phyloP scores from a whole-genome alignment of 2,797 vertebrate genomes.

The Mormyrus proboscirostris region DNA sequence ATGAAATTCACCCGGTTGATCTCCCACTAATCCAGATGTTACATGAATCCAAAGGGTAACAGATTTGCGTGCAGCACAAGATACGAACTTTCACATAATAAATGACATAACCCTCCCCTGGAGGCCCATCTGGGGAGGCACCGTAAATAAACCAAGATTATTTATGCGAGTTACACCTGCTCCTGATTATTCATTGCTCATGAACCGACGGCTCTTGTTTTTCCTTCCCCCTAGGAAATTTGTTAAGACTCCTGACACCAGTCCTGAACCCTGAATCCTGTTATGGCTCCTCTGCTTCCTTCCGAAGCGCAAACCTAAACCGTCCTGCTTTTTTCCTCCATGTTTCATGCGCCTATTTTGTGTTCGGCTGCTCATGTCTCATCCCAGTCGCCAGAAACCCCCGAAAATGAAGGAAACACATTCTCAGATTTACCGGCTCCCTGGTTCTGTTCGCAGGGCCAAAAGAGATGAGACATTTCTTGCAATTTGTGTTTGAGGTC shows the following conservation, averaged over 20 bases:
- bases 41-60: neutral
- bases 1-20: neutral
- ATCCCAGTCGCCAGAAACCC: neutral
- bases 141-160: neutral
- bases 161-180: neutral
- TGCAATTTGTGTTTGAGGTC: neutral
- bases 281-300: neutral
- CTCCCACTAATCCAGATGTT: neutral
- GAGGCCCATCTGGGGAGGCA: neutral
- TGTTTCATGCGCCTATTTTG: neutral
- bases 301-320: neutral
- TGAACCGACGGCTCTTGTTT: neutral
- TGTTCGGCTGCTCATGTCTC: neutral
- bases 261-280: neutral
- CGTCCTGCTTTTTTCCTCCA: neutral
- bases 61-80: neutral
- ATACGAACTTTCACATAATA: neutral
- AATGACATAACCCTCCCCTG: neutral
- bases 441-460: neutral
- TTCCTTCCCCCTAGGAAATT: neutral
- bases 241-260: neutral
- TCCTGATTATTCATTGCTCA: neutral
- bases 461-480: neutral
- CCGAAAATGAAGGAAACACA: neutral
- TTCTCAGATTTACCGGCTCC: neutral